These are phyloP conservation scores for Tangara arthus DNA, from an alignment of 2,797 vertebrate species.

Conservation along the genomic window DNA sequence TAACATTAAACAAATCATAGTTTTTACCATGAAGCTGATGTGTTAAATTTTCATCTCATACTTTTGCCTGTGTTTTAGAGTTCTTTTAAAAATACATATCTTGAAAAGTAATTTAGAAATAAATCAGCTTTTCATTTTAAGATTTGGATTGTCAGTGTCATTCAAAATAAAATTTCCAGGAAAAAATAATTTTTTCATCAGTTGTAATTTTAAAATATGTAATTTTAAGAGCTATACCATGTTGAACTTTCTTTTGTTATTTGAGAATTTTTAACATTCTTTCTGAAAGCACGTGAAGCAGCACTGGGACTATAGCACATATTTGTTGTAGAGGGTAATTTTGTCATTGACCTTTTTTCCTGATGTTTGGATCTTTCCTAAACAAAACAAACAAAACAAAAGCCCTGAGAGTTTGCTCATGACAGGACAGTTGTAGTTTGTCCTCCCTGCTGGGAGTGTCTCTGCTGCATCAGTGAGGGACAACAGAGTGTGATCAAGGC, in stretches of 20 bases:
- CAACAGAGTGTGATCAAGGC: neutral
- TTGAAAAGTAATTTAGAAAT: constrained; percentile 1
- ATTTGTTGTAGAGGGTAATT: neutral
- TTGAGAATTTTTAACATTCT: neutral
- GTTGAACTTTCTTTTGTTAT: neutral
- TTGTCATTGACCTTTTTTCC: neutral
- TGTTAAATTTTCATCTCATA: neutral
- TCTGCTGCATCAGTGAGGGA: neutral
- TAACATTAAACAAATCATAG: neutral
- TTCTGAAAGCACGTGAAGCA: neutral
- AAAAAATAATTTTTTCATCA: neutral
- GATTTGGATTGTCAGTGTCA: neutral
- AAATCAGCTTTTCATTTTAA: neutral
- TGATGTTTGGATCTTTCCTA: neutral
- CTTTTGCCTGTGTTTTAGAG: neutral
- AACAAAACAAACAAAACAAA: neutral
- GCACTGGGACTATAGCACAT: neutral
- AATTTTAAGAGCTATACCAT: neutral
- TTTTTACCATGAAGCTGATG: neutral
- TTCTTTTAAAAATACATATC: neutral
- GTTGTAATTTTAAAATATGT: neutral
- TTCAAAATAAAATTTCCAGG: neutral
- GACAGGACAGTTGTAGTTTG: neutral
- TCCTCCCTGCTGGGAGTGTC: neutral
- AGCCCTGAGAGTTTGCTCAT: neutral